Evolutionary conservation across 2,888 invertebrate species (phyloP).

Genomic region (Cylindroiulus punctatus): DNA sequence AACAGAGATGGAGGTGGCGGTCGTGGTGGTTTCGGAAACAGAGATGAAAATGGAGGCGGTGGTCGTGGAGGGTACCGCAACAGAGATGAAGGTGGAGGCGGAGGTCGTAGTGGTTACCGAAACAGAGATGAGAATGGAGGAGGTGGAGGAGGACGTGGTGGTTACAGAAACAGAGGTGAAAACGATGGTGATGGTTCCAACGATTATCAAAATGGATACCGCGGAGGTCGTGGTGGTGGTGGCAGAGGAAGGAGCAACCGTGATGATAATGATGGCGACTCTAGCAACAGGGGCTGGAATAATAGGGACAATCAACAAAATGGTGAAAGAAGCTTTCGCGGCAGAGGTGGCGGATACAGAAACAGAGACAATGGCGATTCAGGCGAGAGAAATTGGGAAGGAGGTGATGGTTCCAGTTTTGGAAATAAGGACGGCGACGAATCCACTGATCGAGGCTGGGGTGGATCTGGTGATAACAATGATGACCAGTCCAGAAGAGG

Average conservation of each 20-base stretch:
- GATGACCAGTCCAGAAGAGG: neutral
- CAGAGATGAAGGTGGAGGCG: conserved; percentile 36
- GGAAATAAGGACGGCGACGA: neutral
- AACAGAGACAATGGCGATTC: conserved; percentile 31
- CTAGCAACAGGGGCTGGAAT: neutral
- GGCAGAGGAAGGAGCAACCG: neutral
- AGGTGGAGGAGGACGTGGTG: conserved; percentile 57
- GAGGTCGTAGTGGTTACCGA: neutral
- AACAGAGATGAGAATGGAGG: conserved; percentile 45
- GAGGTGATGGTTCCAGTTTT: conserved; percentile 50
- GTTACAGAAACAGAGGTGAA: neutral
- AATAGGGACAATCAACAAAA: neutral
- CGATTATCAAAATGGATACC: neutral
- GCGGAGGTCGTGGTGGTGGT: conserved; percentile 49
- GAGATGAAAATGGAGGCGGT: conserved; percentile 47
- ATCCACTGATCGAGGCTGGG: conserved; percentile 46
- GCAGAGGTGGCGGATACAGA: neutral
- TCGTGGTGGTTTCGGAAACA: conserved; percentile 21
- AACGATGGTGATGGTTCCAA: neutral
- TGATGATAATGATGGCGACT: neutral
- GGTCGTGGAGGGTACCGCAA: neutral
- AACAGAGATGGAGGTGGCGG: neutral
- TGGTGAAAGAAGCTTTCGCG: neutral
- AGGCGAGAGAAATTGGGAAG: conserved; percentile 54
- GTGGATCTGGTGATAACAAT: neutral